phyloP scores from a whole-genome alignment of 2,888 invertebrate species.

The Papilio demoleus region DNA sequence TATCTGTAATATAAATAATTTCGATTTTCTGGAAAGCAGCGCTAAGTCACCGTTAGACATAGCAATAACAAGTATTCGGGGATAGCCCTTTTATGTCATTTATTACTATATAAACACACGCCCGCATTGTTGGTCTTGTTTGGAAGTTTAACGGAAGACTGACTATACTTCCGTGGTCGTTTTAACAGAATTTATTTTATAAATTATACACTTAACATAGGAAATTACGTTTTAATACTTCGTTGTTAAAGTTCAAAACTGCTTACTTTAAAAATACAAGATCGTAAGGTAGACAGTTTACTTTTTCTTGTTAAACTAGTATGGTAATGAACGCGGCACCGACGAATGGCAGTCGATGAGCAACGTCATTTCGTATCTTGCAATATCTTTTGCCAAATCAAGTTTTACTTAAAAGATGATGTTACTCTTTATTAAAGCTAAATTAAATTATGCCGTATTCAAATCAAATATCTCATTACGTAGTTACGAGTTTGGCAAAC shows the following conservation, averaged over 20 bases:
- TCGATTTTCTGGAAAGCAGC: slow-evolving; percentile 18
- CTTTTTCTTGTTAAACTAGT: slow-evolving; percentile 55
- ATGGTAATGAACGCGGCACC: slow-evolving; percentile 50
- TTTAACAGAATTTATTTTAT: slow-evolving; percentile 10
- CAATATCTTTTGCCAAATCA: slow-evolving; percentile 44
- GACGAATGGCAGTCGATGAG: slow-evolving; percentile 49
- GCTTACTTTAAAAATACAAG: slow-evolving; percentile 1
- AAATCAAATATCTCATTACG: background rate
- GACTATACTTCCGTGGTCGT: background rate
- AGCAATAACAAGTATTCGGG: slow-evolving; percentile 21
- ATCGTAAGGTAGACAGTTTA: slow-evolving; percentile 20
- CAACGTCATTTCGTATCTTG: slow-evolving; percentile 45
- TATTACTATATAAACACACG: slow-evolving; percentile 6
- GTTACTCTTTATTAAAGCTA: slow-evolving; percentile 13
- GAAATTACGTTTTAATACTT: slow-evolving; percentile 1
- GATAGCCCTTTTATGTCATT: slow-evolving; percentile 25
- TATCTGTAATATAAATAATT: slow-evolving; percentile 24
- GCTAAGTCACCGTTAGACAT: slow-evolving; percentile 25
- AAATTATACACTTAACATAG: background rate
- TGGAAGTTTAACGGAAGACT: slow-evolving; percentile 26
- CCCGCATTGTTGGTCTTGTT: background rate
- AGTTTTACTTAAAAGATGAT: slow-evolving; percentile 30
- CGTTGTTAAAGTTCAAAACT: slow-evolving; percentile 17
- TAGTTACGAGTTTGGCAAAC: slow-evolving; percentile 1
- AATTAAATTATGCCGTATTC: slow-evolving; percentile 19